Conservation (phyloP, 2,113 vertebrate genomes). For the Pleuronectes platessa region DNA sequence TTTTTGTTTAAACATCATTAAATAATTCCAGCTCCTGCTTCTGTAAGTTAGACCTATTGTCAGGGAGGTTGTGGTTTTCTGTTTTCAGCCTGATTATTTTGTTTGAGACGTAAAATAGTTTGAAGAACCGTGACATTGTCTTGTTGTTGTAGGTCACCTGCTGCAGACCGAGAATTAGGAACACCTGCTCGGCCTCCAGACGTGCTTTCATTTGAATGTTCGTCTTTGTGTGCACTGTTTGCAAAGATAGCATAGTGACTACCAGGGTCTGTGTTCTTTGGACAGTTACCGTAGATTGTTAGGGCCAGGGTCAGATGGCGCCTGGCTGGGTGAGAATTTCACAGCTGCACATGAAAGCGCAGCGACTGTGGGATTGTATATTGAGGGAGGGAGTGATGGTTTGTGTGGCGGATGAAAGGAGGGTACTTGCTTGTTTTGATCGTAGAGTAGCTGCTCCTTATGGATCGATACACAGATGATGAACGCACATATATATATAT, state of each 20-base stretch:
- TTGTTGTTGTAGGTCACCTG: constrained; percentile 33
- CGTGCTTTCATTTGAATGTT: constrained; percentile 43
- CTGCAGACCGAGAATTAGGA: constrained; percentile 36
- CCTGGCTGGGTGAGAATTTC: constrained; percentile 75
- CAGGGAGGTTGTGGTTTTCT: background rate
- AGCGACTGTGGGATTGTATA: constrained; percentile 50
- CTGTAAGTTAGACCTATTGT: background rate
- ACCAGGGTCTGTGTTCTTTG: constrained; percentile 65
- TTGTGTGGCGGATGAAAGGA: constrained; percentile 27
- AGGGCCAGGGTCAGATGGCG: constrained; percentile 57
- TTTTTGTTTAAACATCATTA: background rate
- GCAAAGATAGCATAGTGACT: constrained; percentile 60
- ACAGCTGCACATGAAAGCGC: constrained; percentile 79
- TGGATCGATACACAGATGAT: constrained; percentile 35
- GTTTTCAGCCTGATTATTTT: background rate
- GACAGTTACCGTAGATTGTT: constrained; percentile 48
- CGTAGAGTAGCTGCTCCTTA: constrained; percentile 11
- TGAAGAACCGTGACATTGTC: constrained; percentile 5
- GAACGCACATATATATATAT: background rate
- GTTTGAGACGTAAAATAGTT: constrained; percentile 16
- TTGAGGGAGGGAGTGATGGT: constrained; percentile 12
- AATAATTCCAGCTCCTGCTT: background rate
- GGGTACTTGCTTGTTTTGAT: constrained; percentile 52
- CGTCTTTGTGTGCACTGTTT: constrained; percentile 51
- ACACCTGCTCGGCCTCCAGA: constrained; percentile 46